phyloP scores from a whole-genome alignment of 2,113 vertebrate species.

The Eubucco bourcierii region DNA sequence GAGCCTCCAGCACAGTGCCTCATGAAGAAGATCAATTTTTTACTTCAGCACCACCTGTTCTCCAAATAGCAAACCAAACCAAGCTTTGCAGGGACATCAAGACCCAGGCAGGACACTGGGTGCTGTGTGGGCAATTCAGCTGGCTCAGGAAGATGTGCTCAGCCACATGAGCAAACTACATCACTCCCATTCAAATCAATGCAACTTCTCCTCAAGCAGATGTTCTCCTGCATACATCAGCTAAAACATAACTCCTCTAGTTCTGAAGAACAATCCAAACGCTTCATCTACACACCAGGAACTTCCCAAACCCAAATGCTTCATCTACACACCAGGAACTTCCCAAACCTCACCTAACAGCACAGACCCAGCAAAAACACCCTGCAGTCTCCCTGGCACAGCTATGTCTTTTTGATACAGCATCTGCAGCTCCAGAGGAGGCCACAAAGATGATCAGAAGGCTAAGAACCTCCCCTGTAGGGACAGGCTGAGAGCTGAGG shows the following conservation, averaged over 20 bases:
- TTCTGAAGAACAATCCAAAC: background rate
- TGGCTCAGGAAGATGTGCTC: background rate
- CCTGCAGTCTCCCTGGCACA: background rate
- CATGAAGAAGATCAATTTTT: background rate
- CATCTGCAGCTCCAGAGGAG: background rate
- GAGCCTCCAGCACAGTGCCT: background rate
- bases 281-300: background rate
- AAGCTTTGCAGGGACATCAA: background rate
- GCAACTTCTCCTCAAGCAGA: background rate
- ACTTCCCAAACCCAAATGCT: background rate
- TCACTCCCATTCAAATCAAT: background rate
- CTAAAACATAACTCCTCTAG: background rate
- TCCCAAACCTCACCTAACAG: accelerated
- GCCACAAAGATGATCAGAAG: too few species aligned
- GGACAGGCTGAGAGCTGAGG: too few species aligned
- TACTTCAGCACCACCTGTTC: background rate
- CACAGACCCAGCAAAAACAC: background rate
- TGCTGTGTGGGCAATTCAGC: background rate
- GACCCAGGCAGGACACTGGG: background rate
- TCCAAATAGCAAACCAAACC: too few species aligned
- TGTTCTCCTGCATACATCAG: background rate
- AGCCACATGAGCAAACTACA: background rate
- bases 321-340: background rate
- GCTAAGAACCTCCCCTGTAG: too few species aligned
- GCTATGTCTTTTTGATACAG: background rate